Base-by-base conservation (phyloP, 2,113 vertebrate species). In the Brevimyrus niger region DNA sequence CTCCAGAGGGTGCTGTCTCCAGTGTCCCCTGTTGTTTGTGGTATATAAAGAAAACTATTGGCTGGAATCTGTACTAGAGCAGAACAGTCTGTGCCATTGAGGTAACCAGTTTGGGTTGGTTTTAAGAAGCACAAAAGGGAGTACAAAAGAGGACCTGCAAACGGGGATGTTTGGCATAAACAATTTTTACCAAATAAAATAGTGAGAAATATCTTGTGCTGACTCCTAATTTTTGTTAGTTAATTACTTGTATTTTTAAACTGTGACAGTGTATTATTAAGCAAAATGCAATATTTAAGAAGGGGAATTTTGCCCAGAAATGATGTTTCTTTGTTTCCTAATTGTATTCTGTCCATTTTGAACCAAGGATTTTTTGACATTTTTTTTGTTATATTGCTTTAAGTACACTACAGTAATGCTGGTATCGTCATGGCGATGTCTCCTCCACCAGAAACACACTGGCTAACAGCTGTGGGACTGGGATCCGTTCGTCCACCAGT, bases 401-500 rank as follows among this genome's bases (percentile, higher is more conserved):
- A 46, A 47, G 46, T 83, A 23, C 17, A 8, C 3, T 10, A 47
- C 19, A 44, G 31, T 76, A 23, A 76, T 76, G 15, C 31, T 38
- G 15, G 31, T 65, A 27, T 65, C n/a, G 42, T 89, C 90, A 94
- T 91, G 93, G 82, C 93, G 82, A 93, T 93, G 91, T 94, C 92
- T 93, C 93, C 46, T 27, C 93, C 92, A 90, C 90, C 95, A 99
- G 98, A 95, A 99, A 98, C 95, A 99, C 98, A 0, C 95, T 99
- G 92, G 98, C 98, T 94, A 98, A 99, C 94, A 99, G 98, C 94
- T 99, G 98, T 0, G 98, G 98, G 86, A 99, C 98, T 0, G 98
- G 98, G 88, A 99, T 99, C 92, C 97, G 98, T 42, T 99, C 98
- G 0, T 99, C 98, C 76, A 99, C 98, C 5, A 98, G 97, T 8